phyloP scores from a whole-genome alignment of 2,888 invertebrate species.

The Erebia epiphron region DNA sequence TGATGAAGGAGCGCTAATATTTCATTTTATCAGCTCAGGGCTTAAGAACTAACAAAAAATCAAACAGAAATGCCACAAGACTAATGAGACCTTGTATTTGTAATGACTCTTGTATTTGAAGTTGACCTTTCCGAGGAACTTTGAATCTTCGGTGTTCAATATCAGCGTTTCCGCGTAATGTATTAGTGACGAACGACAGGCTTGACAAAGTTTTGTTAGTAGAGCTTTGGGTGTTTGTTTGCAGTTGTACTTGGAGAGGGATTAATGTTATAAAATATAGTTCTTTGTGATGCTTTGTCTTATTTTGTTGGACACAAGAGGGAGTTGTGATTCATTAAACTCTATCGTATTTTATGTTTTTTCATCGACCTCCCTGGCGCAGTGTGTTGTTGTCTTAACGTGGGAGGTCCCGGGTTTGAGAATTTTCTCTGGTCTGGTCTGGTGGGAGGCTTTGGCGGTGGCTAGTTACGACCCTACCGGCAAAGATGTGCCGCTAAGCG shows the following conservation, averaged over 20 bases:
- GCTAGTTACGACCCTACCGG: no score
- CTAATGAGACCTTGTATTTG: no score
- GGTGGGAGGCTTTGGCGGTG: no score
- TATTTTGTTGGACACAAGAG: not conserved
- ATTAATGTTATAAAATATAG: constrained; percentile 12
- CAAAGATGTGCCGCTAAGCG: no score
- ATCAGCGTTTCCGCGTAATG: constrained; percentile 27
- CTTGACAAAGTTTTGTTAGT: constrained; percentile 12
- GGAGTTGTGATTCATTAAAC: not conserved
- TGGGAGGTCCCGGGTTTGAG: no score
- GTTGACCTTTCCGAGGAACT: not conserved
- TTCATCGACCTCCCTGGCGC: no score
- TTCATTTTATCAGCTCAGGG: no score
- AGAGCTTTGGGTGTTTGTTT: not conserved
- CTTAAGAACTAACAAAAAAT: no score
- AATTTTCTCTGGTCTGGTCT: no score
- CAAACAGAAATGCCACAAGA: not conserved
- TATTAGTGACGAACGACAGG: constrained; percentile 28
- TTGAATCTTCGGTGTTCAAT: not conserved
- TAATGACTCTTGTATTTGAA: no score
- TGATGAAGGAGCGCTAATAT: no score
- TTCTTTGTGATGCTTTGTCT: not conserved
- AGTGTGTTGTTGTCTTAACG: no score
- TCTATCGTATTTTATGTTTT: not conserved
- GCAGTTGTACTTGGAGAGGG: constrained; percentile 2